Conservation (phyloP, 1,140 invertebrate species). For the Macrosteles quadrilineatus region DNA sequence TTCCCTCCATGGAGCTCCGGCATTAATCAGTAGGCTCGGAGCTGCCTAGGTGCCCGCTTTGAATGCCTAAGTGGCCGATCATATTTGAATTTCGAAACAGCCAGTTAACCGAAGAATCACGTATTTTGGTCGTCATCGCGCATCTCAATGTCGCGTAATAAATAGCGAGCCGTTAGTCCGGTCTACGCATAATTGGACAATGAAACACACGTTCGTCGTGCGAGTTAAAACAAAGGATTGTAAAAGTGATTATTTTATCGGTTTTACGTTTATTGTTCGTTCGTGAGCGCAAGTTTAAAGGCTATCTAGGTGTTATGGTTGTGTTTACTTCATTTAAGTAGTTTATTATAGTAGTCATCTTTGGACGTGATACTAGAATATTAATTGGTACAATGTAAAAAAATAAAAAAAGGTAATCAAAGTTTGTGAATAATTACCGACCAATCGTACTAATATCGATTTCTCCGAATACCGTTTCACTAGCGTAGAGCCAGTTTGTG, state of each 20-base stretch:
- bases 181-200: constrained; percentile 1
- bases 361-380: too few species aligned
- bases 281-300: neutral
- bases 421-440: too few species aligned
- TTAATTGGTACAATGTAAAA: too few species aligned
- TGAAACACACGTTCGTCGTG: neutral
- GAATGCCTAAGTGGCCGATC: constrained; percentile 6
- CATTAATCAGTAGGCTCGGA: constrained; percentile 6
- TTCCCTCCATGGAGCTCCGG: neutral
- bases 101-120: constrained; percentile 12
- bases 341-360: too few species aligned
- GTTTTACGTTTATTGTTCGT: neutral
- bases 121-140: neutral
- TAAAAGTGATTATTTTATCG: constrained; percentile 7
- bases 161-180: neutral
- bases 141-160: constrained; percentile 8
- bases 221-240: neutral
- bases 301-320: too few species aligned
- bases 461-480: too few species aligned
- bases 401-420: too few species aligned
- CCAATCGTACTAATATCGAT: too few species aligned
- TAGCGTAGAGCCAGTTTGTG: too few species aligned
- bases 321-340: too few species aligned
- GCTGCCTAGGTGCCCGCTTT: constrained; percentile 1
- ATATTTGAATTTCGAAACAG: constrained; percentile 24